These are phyloP conservation scores for Myotis brandtii DNA, from an alignment of 2,113 vertebrate genomes.

Conservation along the genomic window DNA sequence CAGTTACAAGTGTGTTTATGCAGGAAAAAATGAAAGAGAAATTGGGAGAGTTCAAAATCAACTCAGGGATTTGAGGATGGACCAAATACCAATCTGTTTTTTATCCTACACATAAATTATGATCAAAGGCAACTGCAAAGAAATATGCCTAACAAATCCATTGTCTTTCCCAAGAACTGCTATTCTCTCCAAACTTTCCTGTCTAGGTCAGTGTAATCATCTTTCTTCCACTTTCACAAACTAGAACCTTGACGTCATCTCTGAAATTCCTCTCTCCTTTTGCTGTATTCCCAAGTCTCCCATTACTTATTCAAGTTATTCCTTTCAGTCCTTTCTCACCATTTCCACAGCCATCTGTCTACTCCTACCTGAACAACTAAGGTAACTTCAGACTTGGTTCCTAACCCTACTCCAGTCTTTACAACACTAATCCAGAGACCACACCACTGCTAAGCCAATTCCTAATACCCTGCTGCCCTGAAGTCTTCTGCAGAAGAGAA, in stretches of 20 bases:
- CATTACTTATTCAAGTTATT: background rate
- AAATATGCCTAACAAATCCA: background rate
- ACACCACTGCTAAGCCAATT: background rate
- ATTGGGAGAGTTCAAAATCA: background rate
- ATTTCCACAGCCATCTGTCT: background rate
- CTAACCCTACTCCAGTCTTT: background rate
- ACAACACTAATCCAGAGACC: background rate
- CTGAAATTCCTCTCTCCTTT: background rate
- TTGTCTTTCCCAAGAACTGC: background rate
- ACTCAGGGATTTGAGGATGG: background rate
- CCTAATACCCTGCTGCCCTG: background rate
- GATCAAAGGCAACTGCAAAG: background rate
- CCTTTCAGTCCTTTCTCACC: background rate
- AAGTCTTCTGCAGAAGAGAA: background rate
- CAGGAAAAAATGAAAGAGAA: background rate
- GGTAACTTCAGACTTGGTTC: background rate
- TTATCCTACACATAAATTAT: background rate
- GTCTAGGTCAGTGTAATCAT: background rate
- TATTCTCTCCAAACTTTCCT: background rate
- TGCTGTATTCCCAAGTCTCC: background rate
- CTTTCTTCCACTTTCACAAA: background rate
- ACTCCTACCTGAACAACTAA: background rate
- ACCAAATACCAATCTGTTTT: background rate
- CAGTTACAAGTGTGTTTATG: background rate
- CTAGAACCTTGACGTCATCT: background rate